A percentile compares a stretch with the other conserved stretches of the same genome.
Evolutionary conservation across 2,888 invertebrate species (phyloP).

Genomic region (Vesta saturnalis): DNA sequence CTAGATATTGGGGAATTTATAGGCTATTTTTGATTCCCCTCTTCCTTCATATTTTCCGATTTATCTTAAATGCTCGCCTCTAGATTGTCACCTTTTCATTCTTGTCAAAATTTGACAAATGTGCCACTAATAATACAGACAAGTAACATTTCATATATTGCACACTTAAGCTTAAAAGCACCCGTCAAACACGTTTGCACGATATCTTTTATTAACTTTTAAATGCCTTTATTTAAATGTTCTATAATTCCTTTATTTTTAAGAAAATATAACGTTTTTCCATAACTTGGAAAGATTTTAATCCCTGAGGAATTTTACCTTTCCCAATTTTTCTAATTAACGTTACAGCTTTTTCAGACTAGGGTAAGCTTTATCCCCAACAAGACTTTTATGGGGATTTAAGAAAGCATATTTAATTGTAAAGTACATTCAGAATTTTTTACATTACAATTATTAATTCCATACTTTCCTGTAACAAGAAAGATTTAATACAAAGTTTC

Average conservation of each 20-base stretch:
- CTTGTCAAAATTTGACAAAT: conserved; percentile 30
- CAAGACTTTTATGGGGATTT: not conserved
- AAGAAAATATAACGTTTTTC: conserved; percentile 8
- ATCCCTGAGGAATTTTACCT: conserved; percentile 19
- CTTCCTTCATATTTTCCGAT: conserved; percentile 43
- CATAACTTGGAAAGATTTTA: conserved; percentile 18
- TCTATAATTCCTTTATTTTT: not conserved
- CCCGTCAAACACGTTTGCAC: no score
- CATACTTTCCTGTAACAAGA: no score
- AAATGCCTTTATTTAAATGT: not conserved
- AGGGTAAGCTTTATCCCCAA: not conserved
- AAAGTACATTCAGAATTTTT: no score
- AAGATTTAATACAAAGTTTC: no score
- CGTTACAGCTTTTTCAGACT: conserved; percentile 5
- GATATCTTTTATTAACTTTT: not conserved
- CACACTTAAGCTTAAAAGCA: no score
- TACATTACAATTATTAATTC: no score
- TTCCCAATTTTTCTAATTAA: conserved; percentile 20
- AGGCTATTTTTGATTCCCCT: conserved; percentile 45
- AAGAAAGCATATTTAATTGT: not conserved
- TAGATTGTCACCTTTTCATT: conserved; percentile 28
- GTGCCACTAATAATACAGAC: conserved; percentile 11
- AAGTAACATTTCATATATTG: not conserved
- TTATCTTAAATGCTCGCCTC: conserved; percentile 39
- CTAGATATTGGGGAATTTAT: conserved; percentile 49